Evolutionary conservation across 2,113 vertebrate species (phyloP).

Genomic region (Lampris megalopsis): DNA sequence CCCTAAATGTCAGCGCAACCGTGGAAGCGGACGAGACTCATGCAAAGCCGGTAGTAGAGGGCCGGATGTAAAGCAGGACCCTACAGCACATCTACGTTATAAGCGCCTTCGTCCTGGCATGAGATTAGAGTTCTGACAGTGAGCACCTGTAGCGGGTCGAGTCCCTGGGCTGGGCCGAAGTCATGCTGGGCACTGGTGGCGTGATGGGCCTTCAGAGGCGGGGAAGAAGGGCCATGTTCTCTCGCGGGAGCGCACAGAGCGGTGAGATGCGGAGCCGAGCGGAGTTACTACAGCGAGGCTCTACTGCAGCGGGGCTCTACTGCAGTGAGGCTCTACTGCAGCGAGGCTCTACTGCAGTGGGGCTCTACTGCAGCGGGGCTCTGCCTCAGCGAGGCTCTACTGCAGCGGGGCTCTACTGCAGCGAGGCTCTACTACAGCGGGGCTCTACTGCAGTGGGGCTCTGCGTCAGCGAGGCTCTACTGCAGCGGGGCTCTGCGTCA

Average conservation of each 20-base stretch:
- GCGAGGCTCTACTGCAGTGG: no score
- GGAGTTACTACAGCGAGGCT: conserved; percentile 16
- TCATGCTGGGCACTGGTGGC: background rate
- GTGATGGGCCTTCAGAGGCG: background rate
- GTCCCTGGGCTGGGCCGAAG: conserved; percentile 26
- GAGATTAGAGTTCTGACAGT: conserved; percentile 52
- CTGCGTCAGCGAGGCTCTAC: conserved; percentile 21
- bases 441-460: no score
- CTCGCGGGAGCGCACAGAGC: conserved; percentile 6
- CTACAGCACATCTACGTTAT: conserved; percentile 32
- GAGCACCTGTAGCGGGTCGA: conserved; percentile 41
- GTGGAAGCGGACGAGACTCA: conserved; percentile 7
- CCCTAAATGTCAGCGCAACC: conserved; percentile 42
- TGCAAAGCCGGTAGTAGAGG: conserved; percentile 8
- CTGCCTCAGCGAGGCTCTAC: no score
- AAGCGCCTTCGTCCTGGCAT: conserved; percentile 35
- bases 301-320: background rate
- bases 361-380: no score
- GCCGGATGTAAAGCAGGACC: background rate
- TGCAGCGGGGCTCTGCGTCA: no score
- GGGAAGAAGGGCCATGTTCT: background rate
- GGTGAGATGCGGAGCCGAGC: conserved; percentile 7
- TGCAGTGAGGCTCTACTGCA: background rate
- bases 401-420: no score
- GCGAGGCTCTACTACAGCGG: no score